Base-by-base conservation (phyloP, 2,797 vertebrate species). In the Pipistrellus kuhlii region DNA sequence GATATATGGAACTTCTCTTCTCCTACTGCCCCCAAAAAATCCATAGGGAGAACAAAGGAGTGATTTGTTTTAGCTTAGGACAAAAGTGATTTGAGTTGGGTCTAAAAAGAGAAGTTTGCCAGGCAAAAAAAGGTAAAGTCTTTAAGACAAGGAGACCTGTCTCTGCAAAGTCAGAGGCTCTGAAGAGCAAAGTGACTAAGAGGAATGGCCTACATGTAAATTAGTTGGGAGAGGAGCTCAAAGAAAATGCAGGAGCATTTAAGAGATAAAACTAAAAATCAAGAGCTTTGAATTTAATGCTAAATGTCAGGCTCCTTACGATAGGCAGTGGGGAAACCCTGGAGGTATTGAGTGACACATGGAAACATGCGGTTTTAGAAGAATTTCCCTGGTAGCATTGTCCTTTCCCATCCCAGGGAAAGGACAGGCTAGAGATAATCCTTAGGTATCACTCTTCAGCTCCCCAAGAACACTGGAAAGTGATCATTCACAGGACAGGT, bases 381-480 rank as follows among this genome's bases (percentile, higher is more conserved):
- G 21, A 78, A 30, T 57, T 30, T 89, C 8, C 11, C 14, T 69
- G 10, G 51, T 55, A 32, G 32, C 6, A 4, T n/a, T 8, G 12
- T 69, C 57, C n/a, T n/a, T n/a, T n/a, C n/a, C n/a, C n/a, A n/a
- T n/a, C n/a, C n/a, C 23, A 21, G 38, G 38, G 38, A 38, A 80
- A 83, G 69, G 25, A 62, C 44, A 55, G 66, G 7, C 53, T 48
- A 77, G 27, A 38, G 76, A 21, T 23, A 30, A n/a, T 48, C 46
- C 66, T 86, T 91, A 27, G 66, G 5, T 41, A 46, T 75, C 57
- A 64, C 0, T n/a, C 75, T 73, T 51, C 69, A 59, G 59, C 68
- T 89, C 41, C 82, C 48, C n/a, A 84, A 76, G 76, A 84, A 96
- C 92, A 25, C 25, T 69, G 73, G 27, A 93, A 93, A 95, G 82